Percentiles rank a stretch among this genome's conserved stretches.
Evolutionary conservation across 2,888 invertebrate species (phyloP).

Genomic region (Apamea crenata): DNA sequence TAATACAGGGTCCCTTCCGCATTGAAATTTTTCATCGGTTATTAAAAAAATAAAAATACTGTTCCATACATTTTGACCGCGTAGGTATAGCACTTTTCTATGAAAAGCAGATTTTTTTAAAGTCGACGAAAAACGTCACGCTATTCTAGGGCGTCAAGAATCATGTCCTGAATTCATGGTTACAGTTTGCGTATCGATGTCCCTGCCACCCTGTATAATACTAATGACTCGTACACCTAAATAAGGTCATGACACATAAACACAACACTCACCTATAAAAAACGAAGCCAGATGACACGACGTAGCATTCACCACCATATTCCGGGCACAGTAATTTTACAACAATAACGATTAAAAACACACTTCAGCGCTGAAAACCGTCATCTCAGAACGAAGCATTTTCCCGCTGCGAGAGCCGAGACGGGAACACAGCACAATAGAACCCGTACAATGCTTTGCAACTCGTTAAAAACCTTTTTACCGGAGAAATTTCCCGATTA

Average conservation of each 20-base stretch:
- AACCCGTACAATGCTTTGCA: constrained; percentile 73
- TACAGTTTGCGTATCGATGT: neutral
- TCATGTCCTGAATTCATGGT: neutral
- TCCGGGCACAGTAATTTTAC: constrained; percentile 61
- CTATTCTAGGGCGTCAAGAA: no score
- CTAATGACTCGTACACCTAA: neutral
- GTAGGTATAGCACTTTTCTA: neutral
- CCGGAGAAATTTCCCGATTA: constrained; percentile 64
- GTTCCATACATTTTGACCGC: neutral
- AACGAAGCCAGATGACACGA: constrained; percentile 80
- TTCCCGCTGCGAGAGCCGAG: constrained; percentile 62
- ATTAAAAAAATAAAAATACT: neutral
- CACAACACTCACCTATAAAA: constrained; percentile 80
- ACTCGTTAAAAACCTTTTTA: constrained; percentile 78
- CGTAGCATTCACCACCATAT: constrained; percentile 75
- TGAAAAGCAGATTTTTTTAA: no score
- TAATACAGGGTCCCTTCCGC: neutral
- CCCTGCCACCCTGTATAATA: neutral
- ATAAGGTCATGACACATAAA: constrained; percentile 12
- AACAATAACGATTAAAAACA: constrained; percentile 61
- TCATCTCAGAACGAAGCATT: constrained; percentile 77
- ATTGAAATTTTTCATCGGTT: neutral
- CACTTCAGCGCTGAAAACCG: constrained; percentile 64
- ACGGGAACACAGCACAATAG: constrained; percentile 71
- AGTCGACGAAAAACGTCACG: neutral